Evolutionary conservation across 92 coral and sea anemone species (phyloP).

Genomic region (Ricordea florida): DNA sequence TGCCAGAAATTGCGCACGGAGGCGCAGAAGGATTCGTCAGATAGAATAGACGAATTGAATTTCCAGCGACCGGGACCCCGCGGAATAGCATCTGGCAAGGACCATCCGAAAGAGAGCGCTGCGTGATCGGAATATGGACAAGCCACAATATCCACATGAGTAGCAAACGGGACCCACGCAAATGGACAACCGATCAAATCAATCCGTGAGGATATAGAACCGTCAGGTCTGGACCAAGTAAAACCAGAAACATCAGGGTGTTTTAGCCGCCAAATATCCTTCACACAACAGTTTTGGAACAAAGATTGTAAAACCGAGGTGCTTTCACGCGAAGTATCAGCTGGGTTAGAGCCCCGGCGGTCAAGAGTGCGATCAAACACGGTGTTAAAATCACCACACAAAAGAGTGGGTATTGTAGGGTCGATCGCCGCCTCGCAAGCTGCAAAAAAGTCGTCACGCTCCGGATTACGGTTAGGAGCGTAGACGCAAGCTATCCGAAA

Average conservation of each 20-base stretch:
- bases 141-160: neutral
- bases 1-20: neutral
- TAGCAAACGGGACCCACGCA: neutral
- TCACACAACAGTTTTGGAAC: neutral
- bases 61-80: constrained; percentile 32
- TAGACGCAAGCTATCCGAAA: constrained; percentile 4
- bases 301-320: too few relatives aligned
- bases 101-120: neutral
- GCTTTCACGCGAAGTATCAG: neutral
- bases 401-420: neutral
- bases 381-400: constrained; percentile 6
- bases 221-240: neutral
- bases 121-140: constrained; percentile 13
- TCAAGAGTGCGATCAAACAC: constrained; percentile 4
- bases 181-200: neutral
- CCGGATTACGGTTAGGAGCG: constrained; percentile 49
- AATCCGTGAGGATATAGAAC: neutral
- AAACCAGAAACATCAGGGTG: neutral
- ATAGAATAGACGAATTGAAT: neutral
- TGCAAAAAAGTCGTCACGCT: neutral
- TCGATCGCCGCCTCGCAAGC: neutral
- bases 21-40: neutral
- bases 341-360: neutral
- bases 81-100: neutral
- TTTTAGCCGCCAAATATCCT: neutral